These are phyloP conservation scores for Rhadina sibilatrix DNA, from an alignment of 2,113 vertebrate species.

Conservation along the genomic window DNA sequence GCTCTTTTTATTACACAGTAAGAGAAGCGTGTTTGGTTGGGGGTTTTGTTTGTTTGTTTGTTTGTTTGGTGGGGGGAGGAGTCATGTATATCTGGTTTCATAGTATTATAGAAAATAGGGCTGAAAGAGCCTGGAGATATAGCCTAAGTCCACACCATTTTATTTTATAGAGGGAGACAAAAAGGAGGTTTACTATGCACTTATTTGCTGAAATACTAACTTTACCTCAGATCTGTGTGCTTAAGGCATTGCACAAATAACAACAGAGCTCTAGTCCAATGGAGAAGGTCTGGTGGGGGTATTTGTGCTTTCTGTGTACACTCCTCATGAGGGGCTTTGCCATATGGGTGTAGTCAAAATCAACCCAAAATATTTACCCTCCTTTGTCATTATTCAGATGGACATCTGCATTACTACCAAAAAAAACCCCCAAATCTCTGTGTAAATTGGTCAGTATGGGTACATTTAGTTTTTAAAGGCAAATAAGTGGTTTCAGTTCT, in stretches of 20 bases:
- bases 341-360: background rate
- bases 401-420: background rate
- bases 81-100: background rate
- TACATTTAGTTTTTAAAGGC: background rate
- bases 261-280: background rate
- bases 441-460: background rate
- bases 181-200: background rate
- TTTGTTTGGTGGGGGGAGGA: background rate
- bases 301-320: background rate
- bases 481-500: background rate
- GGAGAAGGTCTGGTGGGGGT: background rate
- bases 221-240: constrained; percentile 4
- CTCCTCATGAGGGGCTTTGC: background rate
- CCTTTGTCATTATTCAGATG: background rate
- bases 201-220: constrained; percentile 20
- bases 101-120: background rate
- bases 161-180: constrained; percentile 2
- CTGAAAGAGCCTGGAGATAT: background rate
- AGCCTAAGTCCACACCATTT: background rate
- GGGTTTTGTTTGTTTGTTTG: background rate
- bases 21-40: background rate
- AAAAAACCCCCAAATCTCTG: accelerated
- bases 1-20: background rate
- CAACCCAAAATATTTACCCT: background rate
- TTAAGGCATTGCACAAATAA: background rate